Conservation (phyloP, 2,888 invertebrate genomes). For the Mesochorus sp. region DNA sequence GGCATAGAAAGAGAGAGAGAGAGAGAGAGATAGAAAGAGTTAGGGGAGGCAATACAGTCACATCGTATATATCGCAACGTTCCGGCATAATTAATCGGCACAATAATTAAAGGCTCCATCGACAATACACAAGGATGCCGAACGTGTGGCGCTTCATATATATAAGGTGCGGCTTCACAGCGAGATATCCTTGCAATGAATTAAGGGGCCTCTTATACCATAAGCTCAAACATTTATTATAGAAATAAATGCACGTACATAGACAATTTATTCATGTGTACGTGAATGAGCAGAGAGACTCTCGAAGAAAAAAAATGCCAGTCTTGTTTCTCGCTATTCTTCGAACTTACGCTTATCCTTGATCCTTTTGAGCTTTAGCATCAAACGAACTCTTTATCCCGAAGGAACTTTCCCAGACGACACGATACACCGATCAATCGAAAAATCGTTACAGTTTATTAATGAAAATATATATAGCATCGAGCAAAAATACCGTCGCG, state of each 20-base stretch:
- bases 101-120: slow-evolving; percentile 60
- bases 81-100: slow-evolving; percentile 62
- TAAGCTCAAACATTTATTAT: neutral
- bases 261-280: neutral
- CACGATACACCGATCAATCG: no score
- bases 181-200: slow-evolving; percentile 16
- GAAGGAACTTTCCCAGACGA: no score
- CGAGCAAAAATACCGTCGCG: no score
- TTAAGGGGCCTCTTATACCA: no score
- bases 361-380: slow-evolving; percentile 17
- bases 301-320: neutral
- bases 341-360: slow-evolving; percentile 1
- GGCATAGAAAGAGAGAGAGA: neutral
- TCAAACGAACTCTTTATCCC: slow-evolving; percentile 17
- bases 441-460: no score
- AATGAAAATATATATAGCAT: no score
- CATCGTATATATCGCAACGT: slow-evolving; percentile 51
- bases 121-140: slow-evolving; percentile 53
- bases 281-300: neutral
- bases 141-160: slow-evolving; percentile 43
- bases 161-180: slow-evolving; percentile 59
- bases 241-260: neutral
- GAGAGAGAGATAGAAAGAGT: no score
- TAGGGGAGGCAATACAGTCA: neutral
- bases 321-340: slow-evolving; percentile 39